Evolutionary conservation across 1,140 invertebrate genomes (phyloP).

Genomic region (Fopius arisanus): DNA sequence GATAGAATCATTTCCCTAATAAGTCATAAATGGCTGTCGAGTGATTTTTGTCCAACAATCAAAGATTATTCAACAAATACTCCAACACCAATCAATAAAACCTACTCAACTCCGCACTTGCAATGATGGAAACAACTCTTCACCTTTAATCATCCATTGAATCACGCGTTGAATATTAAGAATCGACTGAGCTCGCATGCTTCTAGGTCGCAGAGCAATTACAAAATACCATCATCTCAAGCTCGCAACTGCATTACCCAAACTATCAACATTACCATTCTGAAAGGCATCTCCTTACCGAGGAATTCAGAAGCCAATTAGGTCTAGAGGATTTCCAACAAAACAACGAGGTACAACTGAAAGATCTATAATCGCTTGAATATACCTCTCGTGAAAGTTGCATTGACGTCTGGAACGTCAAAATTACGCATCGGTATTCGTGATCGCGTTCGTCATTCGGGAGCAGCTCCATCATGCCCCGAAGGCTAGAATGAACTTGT

Average conservation of each 20-base stretch:
- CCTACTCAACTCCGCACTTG: too few relatives aligned
- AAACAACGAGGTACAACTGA: background rate
- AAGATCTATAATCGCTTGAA: constrained; percentile 8
- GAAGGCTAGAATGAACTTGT: constrained; percentile 46
- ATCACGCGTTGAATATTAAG: too few relatives aligned
- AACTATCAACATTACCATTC: background rate
- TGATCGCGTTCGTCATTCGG: constrained; percentile 37
- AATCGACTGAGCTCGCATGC: too few relatives aligned
- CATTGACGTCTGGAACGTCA: background rate
- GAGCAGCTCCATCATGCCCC: constrained; percentile 36
- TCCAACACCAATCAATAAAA: too few relatives aligned
- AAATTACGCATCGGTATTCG: constrained; percentile 30
- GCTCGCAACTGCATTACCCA: background rate
- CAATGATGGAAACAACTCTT: too few relatives aligned
- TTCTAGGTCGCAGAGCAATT: background rate
- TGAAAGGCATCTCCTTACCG: background rate
- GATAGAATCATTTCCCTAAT: too few relatives aligned
- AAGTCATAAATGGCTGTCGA: too few relatives aligned
- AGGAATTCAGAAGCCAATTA: background rate
- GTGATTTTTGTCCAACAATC: too few relatives aligned
- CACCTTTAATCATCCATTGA: too few relatives aligned
- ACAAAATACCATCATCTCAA: background rate
- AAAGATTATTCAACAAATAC: too few relatives aligned
- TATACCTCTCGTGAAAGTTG: background rate
- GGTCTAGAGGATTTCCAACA: background rate